Evolutionary conservation across 2,113 vertebrate species (phyloP).

Genomic region (Ailurus styani): DNA sequence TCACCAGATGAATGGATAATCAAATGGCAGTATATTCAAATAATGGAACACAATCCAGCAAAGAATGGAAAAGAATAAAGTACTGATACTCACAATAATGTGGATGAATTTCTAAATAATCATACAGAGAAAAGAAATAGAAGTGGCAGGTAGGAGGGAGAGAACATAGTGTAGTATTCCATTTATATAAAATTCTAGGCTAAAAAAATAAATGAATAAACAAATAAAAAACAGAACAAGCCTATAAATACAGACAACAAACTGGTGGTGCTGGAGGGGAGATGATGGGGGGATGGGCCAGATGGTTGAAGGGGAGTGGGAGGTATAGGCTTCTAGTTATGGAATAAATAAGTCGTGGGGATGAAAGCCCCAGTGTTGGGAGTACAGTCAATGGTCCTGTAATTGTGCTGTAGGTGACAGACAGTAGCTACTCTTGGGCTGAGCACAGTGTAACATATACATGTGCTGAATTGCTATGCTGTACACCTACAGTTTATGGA

Average conservation of each 20-base stretch:
- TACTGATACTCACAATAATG: neutral
- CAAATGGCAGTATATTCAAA: neutral
- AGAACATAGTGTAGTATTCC: neutral
- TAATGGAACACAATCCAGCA: neutral
- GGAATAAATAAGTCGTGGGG: neutral
- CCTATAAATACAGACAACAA: neutral
- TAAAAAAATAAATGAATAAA: neutral
- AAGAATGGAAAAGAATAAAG: neutral
- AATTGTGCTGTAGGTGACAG: neutral
- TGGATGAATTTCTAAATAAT: neutral
- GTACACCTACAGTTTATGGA: neutral
- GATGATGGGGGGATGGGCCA: neutral
- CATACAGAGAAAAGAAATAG: neutral
- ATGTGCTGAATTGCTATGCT: neutral
- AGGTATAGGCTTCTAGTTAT: neutral
- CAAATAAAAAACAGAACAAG: neutral
- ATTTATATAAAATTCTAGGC: neutral
- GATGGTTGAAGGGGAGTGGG: neutral
- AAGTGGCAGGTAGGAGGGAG: neutral
- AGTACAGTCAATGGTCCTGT: neutral
- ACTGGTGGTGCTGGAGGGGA: neutral
- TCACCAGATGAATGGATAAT: neutral
- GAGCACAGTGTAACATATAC: neutral
- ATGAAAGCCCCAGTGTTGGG: neutral
- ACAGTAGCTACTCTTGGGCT: neutral